Conservation (phyloP, 2,888 invertebrate genomes). For the Parnassius mnemosyne region DNA sequence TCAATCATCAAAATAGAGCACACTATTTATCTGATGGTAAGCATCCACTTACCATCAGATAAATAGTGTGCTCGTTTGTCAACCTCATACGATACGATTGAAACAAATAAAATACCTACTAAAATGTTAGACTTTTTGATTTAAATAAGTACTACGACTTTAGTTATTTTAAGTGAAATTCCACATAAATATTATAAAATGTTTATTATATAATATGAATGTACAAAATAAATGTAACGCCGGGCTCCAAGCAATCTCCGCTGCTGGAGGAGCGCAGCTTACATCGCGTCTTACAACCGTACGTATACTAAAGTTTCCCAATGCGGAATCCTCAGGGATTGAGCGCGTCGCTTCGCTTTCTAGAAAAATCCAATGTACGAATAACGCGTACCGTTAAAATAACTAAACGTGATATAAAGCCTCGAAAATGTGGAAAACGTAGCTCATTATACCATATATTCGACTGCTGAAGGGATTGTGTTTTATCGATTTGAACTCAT, state of each 20-base stretch:
- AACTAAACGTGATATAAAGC: slow-evolving; percentile 39
- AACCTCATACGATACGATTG: no score
- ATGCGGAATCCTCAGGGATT: slow-evolving; percentile 65
- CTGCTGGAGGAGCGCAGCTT: slow-evolving; percentile 34
- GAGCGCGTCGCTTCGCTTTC: slow-evolving; percentile 42
- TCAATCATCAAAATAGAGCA: no score
- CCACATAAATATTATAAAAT: not conserved
- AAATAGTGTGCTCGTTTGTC: no score
- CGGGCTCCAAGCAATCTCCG: slow-evolving; percentile 42
- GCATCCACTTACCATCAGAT: no score
- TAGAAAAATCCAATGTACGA: slow-evolving; percentile 68
- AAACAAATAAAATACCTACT: no score
- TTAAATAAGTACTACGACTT: no score
- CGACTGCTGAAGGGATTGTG: slow-evolving; percentile 31
- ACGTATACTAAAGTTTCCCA: slow-evolving; percentile 40
- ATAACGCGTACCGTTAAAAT: slow-evolving; percentile 33
- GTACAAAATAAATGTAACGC: slow-evolving; percentile 1
- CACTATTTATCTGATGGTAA: no score
- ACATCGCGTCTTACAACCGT: slow-evolving; percentile 53
- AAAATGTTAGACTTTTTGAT: no score
- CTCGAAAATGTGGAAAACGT: slow-evolving; percentile 37
- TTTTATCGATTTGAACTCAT: slow-evolving; percentile 32
- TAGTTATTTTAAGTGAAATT: no score
- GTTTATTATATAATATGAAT: no score
- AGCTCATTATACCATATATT: slow-evolving; percentile 28